Percentiles rank a stretch among this genome's conserved stretches.
These are phyloP conservation scores for Helicoverpa assulta DNA, from an alignment of 2,888 invertebrate species.

Conservation along the genomic window DNA sequence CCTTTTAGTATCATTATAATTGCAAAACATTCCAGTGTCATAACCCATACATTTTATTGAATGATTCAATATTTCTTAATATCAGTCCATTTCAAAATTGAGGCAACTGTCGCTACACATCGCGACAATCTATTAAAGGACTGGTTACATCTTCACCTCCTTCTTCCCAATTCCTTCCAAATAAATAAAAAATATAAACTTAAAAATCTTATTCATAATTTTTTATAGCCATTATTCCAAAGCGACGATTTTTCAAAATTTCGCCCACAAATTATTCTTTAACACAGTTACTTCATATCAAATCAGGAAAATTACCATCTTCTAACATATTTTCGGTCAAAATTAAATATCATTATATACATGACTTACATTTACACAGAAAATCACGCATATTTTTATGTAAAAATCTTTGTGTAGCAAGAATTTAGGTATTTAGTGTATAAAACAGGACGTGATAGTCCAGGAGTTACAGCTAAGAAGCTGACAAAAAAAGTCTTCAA, in stretches of 20 bases:
- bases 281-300: slow-evolving; percentile 31
- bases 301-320: slow-evolving; percentile 13
- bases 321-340: slow-evolving; percentile 39
- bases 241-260: background rate
- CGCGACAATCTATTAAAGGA: slow-evolving; percentile 7
- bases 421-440: slow-evolving; percentile 33
- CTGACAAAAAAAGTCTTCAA: background rate
- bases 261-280: slow-evolving; percentile 3
- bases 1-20: slow-evolving; percentile 41
- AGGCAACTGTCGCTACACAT: slow-evolving; percentile 2
- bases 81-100: slow-evolving; percentile 16
- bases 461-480: background rate
- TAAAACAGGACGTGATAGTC: slow-evolving; percentile 14
- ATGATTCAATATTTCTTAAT: slow-evolving; percentile 9
- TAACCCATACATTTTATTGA: slow-evolving; percentile 22
- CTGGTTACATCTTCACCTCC: background rate
- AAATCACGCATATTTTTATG: slow-evolving; percentile 38
- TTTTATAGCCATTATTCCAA: background rate
- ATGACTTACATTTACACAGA: slow-evolving; percentile 8
- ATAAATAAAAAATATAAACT: too few relatives aligned
- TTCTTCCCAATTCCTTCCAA: too few relatives aligned
- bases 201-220: too few relatives aligned
- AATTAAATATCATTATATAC: slow-evolving; percentile 19
- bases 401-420: slow-evolving; percentile 37
- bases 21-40: slow-evolving; percentile 27